Evolutionary conservation across 2,797 vertebrate genomes (phyloP).

Genomic region (Labeo calbasu): DNA sequence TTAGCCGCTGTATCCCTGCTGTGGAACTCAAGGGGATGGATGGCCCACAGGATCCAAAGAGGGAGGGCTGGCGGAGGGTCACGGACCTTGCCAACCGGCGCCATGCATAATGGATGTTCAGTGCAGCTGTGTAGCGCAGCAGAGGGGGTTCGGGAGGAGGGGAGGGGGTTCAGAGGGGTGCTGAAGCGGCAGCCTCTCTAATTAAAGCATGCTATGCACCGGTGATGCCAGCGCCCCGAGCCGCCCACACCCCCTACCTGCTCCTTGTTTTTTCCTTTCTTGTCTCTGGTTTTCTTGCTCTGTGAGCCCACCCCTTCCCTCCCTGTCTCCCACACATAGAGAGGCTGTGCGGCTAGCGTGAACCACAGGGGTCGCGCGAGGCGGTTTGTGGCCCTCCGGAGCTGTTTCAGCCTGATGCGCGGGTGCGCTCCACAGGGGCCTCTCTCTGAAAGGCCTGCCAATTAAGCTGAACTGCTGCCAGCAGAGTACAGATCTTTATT

Average conservation of each 20-base stretch:
- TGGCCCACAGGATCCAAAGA: slow-evolving; percentile 51
- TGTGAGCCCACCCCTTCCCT: slow-evolving; percentile 20
- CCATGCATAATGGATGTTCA: slow-evolving; percentile 74
- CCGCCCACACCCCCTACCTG: slow-evolving; percentile 27
- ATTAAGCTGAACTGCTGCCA: slow-evolving; percentile 76
- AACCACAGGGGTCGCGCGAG: slow-evolving; percentile 36
- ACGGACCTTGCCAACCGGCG: slow-evolving; percentile 64
- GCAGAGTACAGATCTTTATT: slow-evolving; percentile 73
- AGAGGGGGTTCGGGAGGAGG: slow-evolving; percentile 67
- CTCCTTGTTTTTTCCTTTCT: neutral
- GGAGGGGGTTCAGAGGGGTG: slow-evolving; percentile 46
- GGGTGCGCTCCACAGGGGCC: slow-evolving; percentile 50
- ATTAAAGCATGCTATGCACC: slow-evolving; percentile 54
- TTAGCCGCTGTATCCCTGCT: neutral
- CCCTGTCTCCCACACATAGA: slow-evolving; percentile 9
- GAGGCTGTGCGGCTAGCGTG: slow-evolving; percentile 42
- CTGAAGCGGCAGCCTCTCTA: slow-evolving; percentile 35
- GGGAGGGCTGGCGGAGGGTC: slow-evolving; percentile 40
- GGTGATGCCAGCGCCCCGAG: slow-evolving; percentile 12
- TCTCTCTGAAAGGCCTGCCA: slow-evolving; percentile 73
- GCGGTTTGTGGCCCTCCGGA: slow-evolving; percentile 47
- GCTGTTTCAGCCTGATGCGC: slow-evolving; percentile 50
- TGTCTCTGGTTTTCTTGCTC: slow-evolving; percentile 65
- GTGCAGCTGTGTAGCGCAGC: slow-evolving; percentile 57
- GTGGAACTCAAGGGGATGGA: slow-evolving; percentile 55